Base-by-base conservation (phyloP, 2,888 invertebrate species). In the Ypsolopha sequella region DNA sequence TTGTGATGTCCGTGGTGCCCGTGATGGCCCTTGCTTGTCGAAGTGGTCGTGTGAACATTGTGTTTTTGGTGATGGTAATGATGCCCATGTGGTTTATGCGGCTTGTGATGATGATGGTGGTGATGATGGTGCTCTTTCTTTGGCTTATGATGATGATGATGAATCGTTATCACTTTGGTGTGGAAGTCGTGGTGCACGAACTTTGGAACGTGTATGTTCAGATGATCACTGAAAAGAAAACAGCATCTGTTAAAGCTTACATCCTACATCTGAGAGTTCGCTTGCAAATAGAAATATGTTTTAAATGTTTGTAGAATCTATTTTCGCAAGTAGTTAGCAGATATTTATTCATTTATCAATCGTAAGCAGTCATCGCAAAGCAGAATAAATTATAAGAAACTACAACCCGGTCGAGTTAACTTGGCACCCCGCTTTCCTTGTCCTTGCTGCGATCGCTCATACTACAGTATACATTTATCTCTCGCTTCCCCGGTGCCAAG, bases 101-200 rank as follows among this genome's bases (percentile, higher is more conserved):
- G 74, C 61, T 62, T 71, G 54, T 53, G 69, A 56, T 62, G 74
- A 52, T 68, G 76, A 55, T 68, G 77, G 45, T 75, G 80, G 44
- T 84, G 82, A 49, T 79, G 76, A 55, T 80, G 80, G 55, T 84
- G 80, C 55, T 85, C 82, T 60, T 86, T 80, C 62, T 87, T 82
- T 48, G 88, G 82, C 53, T 81, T 77, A 48, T 80, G 79, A 48
- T 87, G 81, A 54, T 87, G 87, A 53, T 89, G 86, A 58, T 89
- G 89, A 47, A 90, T 80, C 10, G 87, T 88, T 45, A 90, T 81
- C 51, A 89, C 88, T 63, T 89, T 89, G 7, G 89, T 90, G 61
- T 90, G 90, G 54, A 87, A 80, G 48, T 88, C 87, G 55, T 89
- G 89, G 45, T 90, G 89, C 55, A 89, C 82, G 50, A 90, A 80